phyloP scores from a whole-genome alignment of 2,888 invertebrate species.

The Rugalucina vietnamica region DNA sequence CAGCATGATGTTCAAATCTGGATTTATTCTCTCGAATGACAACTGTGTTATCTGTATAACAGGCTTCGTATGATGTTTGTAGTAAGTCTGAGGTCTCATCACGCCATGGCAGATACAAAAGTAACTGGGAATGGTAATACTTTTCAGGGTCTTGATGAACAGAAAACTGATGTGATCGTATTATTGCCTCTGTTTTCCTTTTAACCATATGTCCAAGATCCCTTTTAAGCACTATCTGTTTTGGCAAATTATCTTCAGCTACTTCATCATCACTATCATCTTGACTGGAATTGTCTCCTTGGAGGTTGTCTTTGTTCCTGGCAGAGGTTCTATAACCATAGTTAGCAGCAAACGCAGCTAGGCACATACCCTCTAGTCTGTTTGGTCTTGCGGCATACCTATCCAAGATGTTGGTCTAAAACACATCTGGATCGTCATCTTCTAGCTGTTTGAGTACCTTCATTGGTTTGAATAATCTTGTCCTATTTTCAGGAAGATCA shows the following conservation, averaged over 20 bases:
- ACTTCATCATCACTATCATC: background rate
- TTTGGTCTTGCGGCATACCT: conserved; percentile 71
- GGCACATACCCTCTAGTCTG: conserved; percentile 68
- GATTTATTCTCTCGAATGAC: background rate
- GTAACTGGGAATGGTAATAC: background rate
- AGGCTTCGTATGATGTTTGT: background rate
- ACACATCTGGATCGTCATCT: conserved; percentile 46
- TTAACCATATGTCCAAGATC: background rate
- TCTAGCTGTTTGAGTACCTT: conserved; percentile 51
- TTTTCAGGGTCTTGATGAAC: background rate
- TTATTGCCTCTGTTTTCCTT: background rate
- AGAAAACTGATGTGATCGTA: background rate
- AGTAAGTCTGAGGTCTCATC: background rate
- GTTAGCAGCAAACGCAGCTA: conserved; percentile 69
- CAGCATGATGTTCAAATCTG: background rate
- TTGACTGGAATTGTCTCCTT: background rate
- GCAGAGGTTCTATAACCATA: background rate
- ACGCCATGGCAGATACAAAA: background rate
- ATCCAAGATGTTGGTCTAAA: conserved; percentile 58
- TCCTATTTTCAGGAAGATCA: conserved; percentile 63
- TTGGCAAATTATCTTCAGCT: background rate
- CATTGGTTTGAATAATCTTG: conserved; percentile 65
- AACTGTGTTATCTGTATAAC: background rate
- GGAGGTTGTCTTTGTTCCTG: background rate
- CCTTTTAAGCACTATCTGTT: background rate